These are phyloP conservation scores for Lepidocyrtinus sp. DNA, from an alignment of 2,888 invertebrate genomes.

Conservation along the genomic window DNA sequence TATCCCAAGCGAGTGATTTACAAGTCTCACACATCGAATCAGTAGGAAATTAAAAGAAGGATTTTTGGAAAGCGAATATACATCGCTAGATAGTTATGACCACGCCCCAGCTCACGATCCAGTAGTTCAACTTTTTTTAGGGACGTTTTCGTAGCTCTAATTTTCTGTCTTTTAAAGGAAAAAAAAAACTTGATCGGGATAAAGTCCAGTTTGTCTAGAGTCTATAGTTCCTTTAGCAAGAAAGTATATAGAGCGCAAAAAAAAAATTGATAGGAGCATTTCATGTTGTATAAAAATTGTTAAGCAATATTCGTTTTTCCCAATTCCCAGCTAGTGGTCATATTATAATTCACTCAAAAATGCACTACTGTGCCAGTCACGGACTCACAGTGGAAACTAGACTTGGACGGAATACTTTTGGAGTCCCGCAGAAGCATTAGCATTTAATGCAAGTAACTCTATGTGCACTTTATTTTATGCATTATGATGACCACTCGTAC, in stretches of 20 bases:
- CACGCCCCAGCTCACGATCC: slow-evolving; percentile 70
- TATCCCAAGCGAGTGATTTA: slow-evolving; percentile 50
- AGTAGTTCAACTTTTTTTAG: slow-evolving; percentile 69
- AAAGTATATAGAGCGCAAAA: not conserved
- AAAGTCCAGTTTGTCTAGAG: not conserved
- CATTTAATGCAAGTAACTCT: not conserved
- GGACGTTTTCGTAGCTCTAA: not conserved
- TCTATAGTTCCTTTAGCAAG: not conserved
- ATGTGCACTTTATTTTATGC: not conserved
- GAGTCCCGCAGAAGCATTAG: not conserved
- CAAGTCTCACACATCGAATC: slow-evolving; percentile 57
- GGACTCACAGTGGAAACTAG: slow-evolving; percentile 34
- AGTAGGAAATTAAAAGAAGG: slow-evolving; percentile 35
- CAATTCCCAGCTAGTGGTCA: slow-evolving; percentile 56
- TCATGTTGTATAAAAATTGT: not conserved
- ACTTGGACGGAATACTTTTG: not conserved
- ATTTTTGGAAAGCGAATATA: slow-evolving; percentile 10
- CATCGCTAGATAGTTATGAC: slow-evolving; percentile 44
- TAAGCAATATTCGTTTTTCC: not conserved
- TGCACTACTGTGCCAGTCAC: slow-evolving; percentile 63
- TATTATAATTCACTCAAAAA: slow-evolving; percentile 59
- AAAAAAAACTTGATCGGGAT: slow-evolving; percentile 2
- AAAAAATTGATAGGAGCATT: not conserved
- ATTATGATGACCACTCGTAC: not conserved
- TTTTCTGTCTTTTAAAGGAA: not conserved